Percentiles rank a stretch among this genome's conserved stretches.
These are phyloP conservation scores for Battus philenor DNA, from an alignment of 1,140 invertebrate species.

Conservation along the genomic window DNA sequence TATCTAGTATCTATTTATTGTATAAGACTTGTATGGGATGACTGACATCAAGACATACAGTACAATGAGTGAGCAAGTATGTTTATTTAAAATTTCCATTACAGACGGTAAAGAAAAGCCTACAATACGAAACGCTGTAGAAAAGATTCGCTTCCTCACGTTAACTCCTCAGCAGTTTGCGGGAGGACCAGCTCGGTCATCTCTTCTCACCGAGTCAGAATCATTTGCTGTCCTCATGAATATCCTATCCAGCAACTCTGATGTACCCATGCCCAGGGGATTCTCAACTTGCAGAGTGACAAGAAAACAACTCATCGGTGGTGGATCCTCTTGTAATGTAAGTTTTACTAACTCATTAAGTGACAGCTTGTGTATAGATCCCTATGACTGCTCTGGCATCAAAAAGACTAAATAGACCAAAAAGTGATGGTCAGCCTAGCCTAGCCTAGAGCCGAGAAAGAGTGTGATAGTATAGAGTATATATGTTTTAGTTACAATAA, in stretches of 20 bases:
- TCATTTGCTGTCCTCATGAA: conserved; percentile 89
- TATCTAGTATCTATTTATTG: neutral
- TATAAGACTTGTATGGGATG: neutral
- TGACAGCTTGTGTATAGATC: too few relatives aligned
- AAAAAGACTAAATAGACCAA: too few relatives aligned
- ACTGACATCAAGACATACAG: neutral
- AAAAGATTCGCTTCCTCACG: conserved; percentile 81
- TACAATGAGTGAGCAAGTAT: conserved; percentile 4
- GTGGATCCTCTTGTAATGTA: conserved; percentile 42
- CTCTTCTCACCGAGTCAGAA: conserved; percentile 83
- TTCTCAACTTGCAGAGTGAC: conserved; percentile 78
- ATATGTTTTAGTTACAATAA: too few relatives aligned
- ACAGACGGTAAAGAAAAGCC: conserved; percentile 33
- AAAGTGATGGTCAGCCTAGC: too few relatives aligned
- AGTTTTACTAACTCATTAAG: too few relatives aligned
- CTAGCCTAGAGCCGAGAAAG: too few relatives aligned
- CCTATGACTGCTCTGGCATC: too few relatives aligned
- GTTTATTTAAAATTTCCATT: neutral
- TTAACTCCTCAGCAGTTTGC: conserved; percentile 88
- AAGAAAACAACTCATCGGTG: conserved; percentile 54
- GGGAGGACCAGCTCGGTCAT: conserved; percentile 83
- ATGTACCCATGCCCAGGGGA: conserved; percentile 81
- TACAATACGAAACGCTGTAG: conserved; percentile 75
- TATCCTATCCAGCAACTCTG: conserved; percentile 80
- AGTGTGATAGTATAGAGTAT: too few relatives aligned